A percentile compares a stretch with the other conserved stretches of the same genome.
phyloP scores from a whole-genome alignment of 2,888 invertebrate genomes.

The Stramonita haemastoma region DNA sequence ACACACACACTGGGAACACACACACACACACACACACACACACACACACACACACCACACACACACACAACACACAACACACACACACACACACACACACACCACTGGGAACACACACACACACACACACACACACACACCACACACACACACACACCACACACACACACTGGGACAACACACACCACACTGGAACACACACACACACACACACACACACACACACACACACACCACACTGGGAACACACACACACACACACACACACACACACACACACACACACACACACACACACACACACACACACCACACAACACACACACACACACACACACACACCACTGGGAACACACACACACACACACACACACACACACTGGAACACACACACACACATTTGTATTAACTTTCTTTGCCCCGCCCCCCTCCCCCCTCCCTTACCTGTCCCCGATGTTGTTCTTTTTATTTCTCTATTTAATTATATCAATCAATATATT shows the following conservation, averaged over 20 bases:
- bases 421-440: no score
- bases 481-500: not conserved
- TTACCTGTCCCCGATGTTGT: no score
- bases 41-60: not conserved
- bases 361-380: not conserved
- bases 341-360: not conserved
- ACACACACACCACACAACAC: not conserved
- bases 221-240: not conserved
- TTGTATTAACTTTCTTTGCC: not conserved
- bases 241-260: not conserved
- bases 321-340: not conserved
- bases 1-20: not conserved
- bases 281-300: not conserved
- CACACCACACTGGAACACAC: not conserved
- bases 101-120: not conserved
- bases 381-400: not conserved
- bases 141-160: not conserved
- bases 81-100: constrained; percentile 8
- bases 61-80: not conserved
- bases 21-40: constrained; percentile 16
- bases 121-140: not conserved
- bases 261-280: not conserved
- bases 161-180: not conserved
- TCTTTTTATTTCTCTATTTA: no score
- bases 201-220: not conserved